Percentiles rank a stretch among this genome's conserved stretches.
Evolutionary conservation across 2,797 vertebrate genomes (phyloP).

Genomic region (Lateolabrax maculatus): DNA sequence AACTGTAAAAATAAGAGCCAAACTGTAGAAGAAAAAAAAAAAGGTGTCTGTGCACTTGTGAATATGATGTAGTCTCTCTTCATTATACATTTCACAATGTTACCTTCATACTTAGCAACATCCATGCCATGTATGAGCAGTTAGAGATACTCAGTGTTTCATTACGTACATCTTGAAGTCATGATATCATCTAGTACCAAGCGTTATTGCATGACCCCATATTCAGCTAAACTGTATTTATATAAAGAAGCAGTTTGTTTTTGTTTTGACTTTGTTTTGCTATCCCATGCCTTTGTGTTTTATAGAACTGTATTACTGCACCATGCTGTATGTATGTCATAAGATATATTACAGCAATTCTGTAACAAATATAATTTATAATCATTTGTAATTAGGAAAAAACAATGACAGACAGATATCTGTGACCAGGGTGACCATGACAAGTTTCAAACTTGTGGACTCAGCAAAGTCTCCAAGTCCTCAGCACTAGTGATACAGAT

Average conservation of each 20-base stretch:
- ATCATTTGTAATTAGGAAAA: background rate
- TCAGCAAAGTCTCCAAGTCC: no score
- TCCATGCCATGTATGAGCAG: no score
- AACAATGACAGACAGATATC: background rate
- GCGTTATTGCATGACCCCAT: background rate
- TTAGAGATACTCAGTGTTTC: no score
- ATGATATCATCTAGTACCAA: constrained; percentile 1
- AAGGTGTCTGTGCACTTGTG: background rate
- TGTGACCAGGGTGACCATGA: background rate
- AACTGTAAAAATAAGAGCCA: background rate
- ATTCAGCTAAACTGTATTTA: background rate
- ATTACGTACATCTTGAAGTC: background rate
- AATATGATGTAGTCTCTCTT: background rate
- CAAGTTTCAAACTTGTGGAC: background rate
- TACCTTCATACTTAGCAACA: background rate
- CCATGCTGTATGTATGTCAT: no score
- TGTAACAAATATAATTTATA: background rate
- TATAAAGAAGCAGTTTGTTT: background rate
- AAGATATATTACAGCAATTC: background rate
- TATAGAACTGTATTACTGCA: background rate
- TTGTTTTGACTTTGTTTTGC: background rate
- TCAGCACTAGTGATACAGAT: no score
- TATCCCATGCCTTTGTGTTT: background rate
- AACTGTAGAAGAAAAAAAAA: no score
- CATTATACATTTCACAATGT: background rate